Percentiles rank a stretch among this genome's conserved stretches.
phyloP scores from a whole-genome alignment of 2,797 vertebrate species.

The Eleutherodactylus coqui region DNA sequence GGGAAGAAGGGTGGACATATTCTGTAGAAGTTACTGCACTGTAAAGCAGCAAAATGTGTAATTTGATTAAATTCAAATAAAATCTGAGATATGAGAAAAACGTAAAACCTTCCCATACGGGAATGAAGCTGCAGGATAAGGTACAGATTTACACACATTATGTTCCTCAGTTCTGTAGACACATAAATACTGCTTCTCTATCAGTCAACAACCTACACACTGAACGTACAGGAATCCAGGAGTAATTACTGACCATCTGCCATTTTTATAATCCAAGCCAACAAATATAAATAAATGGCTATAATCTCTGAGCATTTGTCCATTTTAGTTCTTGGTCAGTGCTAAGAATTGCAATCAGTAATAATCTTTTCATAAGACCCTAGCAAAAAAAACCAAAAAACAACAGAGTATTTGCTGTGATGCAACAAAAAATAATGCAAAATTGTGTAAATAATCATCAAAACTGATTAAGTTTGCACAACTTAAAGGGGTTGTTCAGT shows the following conservation, averaged over 20 bases:
- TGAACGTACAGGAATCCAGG: background rate
- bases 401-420: background rate
- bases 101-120: too few species aligned
- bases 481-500: too few species aligned
- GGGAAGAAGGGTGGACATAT: too few species aligned
- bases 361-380: background rate
- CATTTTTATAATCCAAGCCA: background rate
- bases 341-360: background rate
- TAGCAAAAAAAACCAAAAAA: background rate
- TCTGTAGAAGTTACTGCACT: too few species aligned
- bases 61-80: too few species aligned
- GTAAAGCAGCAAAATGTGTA: too few species aligned
- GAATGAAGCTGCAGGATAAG: background rate
- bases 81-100: too few species aligned
- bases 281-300: background rate
- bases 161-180: background rate
- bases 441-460: background rate
- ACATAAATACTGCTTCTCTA: background rate
- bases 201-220: background rate
- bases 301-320: background rate
- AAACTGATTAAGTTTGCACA: background rate
- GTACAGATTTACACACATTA: background rate
- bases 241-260: background rate
- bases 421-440: background rate
- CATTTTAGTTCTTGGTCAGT: background rate